Conservation (phyloP, 2,797 vertebrate genomes). For the Oreochromis mossambicus region DNA sequence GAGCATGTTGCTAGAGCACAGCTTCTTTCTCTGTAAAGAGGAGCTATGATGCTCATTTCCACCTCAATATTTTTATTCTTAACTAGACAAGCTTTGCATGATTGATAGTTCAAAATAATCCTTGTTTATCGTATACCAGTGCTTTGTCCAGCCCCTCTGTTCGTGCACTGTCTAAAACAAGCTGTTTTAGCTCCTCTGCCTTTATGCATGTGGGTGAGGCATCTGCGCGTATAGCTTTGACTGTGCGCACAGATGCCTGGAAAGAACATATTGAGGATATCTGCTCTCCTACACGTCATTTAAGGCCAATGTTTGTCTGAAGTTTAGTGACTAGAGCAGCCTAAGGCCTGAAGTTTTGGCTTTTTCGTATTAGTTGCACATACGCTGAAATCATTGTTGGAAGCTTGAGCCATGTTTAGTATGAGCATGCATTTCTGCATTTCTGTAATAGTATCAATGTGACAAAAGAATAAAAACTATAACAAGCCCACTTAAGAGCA, state of each 20-base stretch:
- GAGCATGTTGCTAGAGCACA: conserved; percentile 18
- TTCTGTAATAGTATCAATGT: not conserved
- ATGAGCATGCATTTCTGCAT: not conserved
- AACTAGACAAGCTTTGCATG: not conserved
- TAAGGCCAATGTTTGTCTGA: not conserved
- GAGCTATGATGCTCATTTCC: not conserved
- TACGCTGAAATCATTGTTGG: not conserved
- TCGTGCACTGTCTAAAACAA: not conserved
- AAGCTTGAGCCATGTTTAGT: not conserved
- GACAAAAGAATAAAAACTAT: not conserved
- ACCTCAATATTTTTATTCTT: not conserved
- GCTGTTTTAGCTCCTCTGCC: not conserved
- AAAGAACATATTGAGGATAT: not conserved
- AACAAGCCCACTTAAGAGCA: not conserved
- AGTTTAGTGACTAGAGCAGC: not conserved
- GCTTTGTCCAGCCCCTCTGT: not conserved
- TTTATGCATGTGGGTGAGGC: not conserved
- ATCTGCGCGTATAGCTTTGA: not conserved
- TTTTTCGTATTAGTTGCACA: not conserved
- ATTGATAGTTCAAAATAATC: not conserved
- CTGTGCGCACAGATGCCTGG: not conserved
- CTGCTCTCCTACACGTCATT: not conserved
- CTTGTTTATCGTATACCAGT: not conserved
- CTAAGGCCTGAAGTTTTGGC: not conserved
- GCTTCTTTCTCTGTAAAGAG: not conserved